Evolutionary conservation across 2,888 invertebrate species (phyloP).

Genomic region (Pseudococcus jackbeardsleyi): DNA sequence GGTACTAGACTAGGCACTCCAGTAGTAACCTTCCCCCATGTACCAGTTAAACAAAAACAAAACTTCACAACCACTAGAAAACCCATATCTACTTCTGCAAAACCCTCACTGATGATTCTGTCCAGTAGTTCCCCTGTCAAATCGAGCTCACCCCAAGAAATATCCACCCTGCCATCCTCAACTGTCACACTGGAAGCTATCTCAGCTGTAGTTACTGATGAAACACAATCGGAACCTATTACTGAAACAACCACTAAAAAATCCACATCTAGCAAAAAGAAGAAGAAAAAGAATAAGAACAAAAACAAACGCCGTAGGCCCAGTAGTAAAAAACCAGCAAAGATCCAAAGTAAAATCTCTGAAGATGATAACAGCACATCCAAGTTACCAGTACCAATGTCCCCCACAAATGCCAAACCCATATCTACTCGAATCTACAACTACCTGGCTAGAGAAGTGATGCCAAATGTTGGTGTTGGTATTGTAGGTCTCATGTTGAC

Average conservation of each 20-base stretch:
- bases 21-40: constrained; percentile 67
- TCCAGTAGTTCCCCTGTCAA: constrained; percentile 23
- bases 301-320: constrained; percentile 69
- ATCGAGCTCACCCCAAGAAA: constrained; percentile 51
- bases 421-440: constrained; percentile 83
- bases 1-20: constrained; percentile 66
- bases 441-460: constrained; percentile 83
- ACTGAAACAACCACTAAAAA: constrained; percentile 69
- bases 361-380: constrained; percentile 69
- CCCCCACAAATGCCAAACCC: constrained; percentile 72
- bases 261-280: constrained; percentile 67
- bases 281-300: constrained; percentile 70
- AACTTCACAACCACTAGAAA: constrained; percentile 66
- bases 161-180: constrained; percentile 63
- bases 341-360: constrained; percentile 70
- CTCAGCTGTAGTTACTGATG: constrained; percentile 51
- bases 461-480: constrained; percentile 85
- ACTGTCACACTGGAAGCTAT: constrained; percentile 65
- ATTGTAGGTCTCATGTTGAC: constrained; percentile 81
- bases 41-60: constrained; percentile 66
- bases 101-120: constrained; percentile 61
- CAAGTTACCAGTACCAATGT: constrained; percentile 71
- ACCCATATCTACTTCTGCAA: constrained; percentile 57
- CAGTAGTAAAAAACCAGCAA: constrained; percentile 72
- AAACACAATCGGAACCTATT: background rate